phyloP scores from a whole-genome alignment of 2,113 vertebrate species.

The Mus spicilegus region DNA sequence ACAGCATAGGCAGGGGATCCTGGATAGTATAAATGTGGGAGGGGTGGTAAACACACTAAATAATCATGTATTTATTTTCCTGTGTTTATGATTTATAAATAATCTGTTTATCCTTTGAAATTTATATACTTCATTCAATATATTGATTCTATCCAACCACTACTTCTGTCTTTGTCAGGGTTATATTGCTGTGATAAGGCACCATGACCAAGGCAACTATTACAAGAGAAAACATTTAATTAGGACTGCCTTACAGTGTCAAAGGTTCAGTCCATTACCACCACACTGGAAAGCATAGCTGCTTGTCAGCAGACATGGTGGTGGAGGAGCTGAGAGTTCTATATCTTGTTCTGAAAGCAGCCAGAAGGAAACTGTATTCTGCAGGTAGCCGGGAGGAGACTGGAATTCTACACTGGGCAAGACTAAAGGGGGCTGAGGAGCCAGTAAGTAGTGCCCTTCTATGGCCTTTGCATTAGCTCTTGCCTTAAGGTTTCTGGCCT shows the following conservation, averaged over 20 bases:
- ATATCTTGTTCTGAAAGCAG: too few relatives aligned
- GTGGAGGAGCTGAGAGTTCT: too few relatives aligned
- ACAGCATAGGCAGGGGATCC: neutral
- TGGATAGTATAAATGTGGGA: neutral
- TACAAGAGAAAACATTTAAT: too few relatives aligned
- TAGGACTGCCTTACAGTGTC: too few relatives aligned
- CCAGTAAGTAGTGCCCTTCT: neutral
- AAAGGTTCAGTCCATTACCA: too few relatives aligned
- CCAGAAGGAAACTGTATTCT: too few relatives aligned
- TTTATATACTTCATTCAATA: neutral
- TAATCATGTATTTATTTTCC: neutral
- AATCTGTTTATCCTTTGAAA: neutral
- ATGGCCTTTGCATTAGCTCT: neutral
- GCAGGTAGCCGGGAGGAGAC: too few relatives aligned
- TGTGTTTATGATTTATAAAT: neutral
- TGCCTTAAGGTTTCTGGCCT: neutral
- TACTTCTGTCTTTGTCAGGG: neutral
- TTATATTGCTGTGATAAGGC: too few relatives aligned
- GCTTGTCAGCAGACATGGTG: too few relatives aligned
- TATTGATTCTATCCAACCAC: neutral
- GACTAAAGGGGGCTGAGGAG: neutral
- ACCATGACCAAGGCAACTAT: too few relatives aligned
- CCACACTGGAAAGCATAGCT: too few relatives aligned
- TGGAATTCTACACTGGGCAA: too few relatives aligned
- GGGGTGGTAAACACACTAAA: neutral